These are phyloP conservation scores for Taeniopygia guttata DNA, from an alignment of 2,797 vertebrate species.

Conservation along the genomic window DNA sequence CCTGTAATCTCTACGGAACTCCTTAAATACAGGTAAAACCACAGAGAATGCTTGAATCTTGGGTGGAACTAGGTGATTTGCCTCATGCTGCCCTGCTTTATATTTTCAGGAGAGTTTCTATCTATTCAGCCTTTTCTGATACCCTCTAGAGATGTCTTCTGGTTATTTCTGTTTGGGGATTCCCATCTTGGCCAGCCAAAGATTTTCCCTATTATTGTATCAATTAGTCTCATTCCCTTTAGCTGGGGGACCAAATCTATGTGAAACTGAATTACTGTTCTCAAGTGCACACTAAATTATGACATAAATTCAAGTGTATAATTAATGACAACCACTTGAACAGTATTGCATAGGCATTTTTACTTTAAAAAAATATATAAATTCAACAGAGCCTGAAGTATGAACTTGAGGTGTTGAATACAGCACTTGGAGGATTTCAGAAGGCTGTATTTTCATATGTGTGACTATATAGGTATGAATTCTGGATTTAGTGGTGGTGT, in stretches of 20 bases:
- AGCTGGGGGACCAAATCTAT: neutral
- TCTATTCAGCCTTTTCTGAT: neutral
- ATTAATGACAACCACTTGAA: conserved; percentile 22
- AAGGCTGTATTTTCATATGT: neutral
- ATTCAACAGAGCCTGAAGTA: neutral
- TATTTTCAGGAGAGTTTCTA: neutral
- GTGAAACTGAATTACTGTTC: conserved; percentile 9
- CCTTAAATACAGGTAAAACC: neutral
- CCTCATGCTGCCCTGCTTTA: neutral
- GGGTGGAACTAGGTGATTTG: neutral
- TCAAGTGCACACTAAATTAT: conserved; percentile 20
- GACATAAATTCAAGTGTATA: conserved; percentile 20
- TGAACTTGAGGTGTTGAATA: neutral
- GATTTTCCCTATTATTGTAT: neutral
- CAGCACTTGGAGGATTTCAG: neutral
- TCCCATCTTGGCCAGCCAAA: neutral
- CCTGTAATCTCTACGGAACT: neutral
- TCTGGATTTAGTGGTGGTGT: neutral
- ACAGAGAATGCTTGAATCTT: neutral
- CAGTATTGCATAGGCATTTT: neutral
- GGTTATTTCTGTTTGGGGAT: neutral
- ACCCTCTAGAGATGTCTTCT: neutral
- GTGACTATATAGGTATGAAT: neutral
- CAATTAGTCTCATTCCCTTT: neutral
- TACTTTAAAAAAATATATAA: neutral